These are phyloP conservation scores for Elaphurus davidianus DNA, from an alignment of 2,113 vertebrate species.

Conservation along the genomic window DNA sequence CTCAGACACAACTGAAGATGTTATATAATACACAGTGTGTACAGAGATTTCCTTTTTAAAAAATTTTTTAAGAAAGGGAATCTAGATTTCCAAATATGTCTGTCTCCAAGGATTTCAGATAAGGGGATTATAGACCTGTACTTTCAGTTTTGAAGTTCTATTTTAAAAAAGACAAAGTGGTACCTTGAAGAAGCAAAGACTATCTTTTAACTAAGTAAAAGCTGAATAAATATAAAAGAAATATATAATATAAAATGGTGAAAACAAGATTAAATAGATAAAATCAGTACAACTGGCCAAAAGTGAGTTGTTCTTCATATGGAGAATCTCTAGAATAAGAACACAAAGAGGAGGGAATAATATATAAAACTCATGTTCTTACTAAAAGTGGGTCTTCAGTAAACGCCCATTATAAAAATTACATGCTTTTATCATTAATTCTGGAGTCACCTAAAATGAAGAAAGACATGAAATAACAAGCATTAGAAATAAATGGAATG, in stretches of 20 bases:
- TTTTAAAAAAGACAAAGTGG: neutral
- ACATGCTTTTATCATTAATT: conserved; percentile 77
- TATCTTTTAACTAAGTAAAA: neutral
- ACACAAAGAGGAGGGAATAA: neutral
- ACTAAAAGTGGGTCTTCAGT: conserved; percentile 77
- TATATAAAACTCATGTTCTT: conserved; percentile 54
- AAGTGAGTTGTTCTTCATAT: neutral
- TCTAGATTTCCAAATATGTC: neutral
- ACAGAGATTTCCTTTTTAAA: neutral
- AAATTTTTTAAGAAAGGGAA: neutral
- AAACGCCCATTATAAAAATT: conserved; percentile 76
- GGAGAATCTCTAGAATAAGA: neutral
- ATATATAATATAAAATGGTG: neutral
- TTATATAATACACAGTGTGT: neutral
- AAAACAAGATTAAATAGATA: neutral
- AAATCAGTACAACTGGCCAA: neutral
- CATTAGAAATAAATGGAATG: neutral
- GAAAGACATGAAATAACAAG: conserved; percentile 14
- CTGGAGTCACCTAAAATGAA: conserved; percentile 75
- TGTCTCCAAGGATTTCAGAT: neutral
- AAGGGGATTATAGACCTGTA: neutral
- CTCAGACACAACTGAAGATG: neutral
- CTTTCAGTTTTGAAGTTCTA: neutral
- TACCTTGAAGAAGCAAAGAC: neutral
- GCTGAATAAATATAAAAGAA: neutral